Evolutionary conservation across 2,797 vertebrate species (phyloP), one percentile per base, ranked within the genome.

Genomic region (Phoebastria nigripes): DNA sequence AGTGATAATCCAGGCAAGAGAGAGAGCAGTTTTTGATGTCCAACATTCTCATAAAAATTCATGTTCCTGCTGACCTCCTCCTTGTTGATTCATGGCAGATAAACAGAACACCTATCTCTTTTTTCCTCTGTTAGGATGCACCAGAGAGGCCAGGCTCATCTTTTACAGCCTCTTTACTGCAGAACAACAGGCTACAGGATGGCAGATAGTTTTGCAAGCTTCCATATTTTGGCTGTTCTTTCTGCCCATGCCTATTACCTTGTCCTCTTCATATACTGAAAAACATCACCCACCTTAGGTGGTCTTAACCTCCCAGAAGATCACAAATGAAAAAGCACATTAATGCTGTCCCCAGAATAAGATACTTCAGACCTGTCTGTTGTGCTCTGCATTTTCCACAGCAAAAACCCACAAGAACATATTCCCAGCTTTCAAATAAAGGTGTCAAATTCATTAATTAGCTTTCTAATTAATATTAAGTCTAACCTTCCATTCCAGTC

Each of bases 21-120:
- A 86, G 15, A 56, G 5, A 85, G 61, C 35, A 37, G 31, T 13
- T 82, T 90, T 84, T 87, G 77, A 41, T 73, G 61, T 84, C 90
- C 82, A 80, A 24, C 25, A 70, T 71, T 72, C 73, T 84, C 55
- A 77, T 89, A 87, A 91, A 94, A 89, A 94, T 81, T 90, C 33
- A 37, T 73, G 70, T 66, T 94, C 61, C 42, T 83, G 42, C 46
- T 93, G 94, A 88, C 87, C 87, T 90, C 82, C 47, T 77, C 70
- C 87, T 92, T 94, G 39, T 93, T 92, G 88, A 94, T 89, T 92
- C 70, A 78, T 15, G 17, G 35, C 35, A 93, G 85, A 87, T 62
- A 80, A 90, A 66, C 62, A 76, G 44, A 90, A 87, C 9, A 52
- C 26, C 28, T 59, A 24, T 70, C 47, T 70, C 56, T 73, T 81